Base-by-base conservation (phyloP, 2,113 vertebrate genomes). In the Leiothrix lutea region DNA sequence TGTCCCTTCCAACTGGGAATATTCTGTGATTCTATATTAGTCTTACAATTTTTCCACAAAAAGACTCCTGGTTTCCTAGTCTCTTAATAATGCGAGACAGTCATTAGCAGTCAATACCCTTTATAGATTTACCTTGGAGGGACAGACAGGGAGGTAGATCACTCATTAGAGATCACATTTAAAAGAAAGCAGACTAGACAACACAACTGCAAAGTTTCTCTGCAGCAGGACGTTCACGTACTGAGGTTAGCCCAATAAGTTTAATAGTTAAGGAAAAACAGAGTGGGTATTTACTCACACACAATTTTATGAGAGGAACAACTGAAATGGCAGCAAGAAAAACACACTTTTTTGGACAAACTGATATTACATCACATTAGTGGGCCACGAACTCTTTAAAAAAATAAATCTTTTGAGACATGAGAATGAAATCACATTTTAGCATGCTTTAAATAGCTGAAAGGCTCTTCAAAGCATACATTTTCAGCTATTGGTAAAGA, bases 381-480 rank as follows among this genome's bases (percentile, higher is more conserved):
- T 82, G 87, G 92, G 81, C 86, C 93, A 96, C 94, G 90, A 96
- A 94, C 7, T 57, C 66, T 88, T 81, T 80, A 92, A 96, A 97
- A 96, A 97, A 96, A 94, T 88, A 94, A 90, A 90, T 79, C 50
- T 78, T 94, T 85, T 84, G 82, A 95, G 71, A 88, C 65, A 83
- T 64, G 61, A 94, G 72, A 94, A 75, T 80, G 91, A 93, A 85
- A 91, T 56, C 67, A 89, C 82, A 78, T 80, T 93, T 74, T 47
- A 90, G 50, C 94, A 94, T 96, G 95, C 93, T 97, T 89, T 92
- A 87, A 90, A 80, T 44, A 95, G 94, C 97, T 88, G 87, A 92
- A 61, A 67, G 82, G 81, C 88, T 92, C 50, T 72, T 89, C 31
- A 42, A 92, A 88, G 86, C 36, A 5, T n/a, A 66, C 47, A 19